phyloP scores from a whole-genome alignment of 2,113 vertebrate genomes.

The Ctenomys sociabilis region DNA sequence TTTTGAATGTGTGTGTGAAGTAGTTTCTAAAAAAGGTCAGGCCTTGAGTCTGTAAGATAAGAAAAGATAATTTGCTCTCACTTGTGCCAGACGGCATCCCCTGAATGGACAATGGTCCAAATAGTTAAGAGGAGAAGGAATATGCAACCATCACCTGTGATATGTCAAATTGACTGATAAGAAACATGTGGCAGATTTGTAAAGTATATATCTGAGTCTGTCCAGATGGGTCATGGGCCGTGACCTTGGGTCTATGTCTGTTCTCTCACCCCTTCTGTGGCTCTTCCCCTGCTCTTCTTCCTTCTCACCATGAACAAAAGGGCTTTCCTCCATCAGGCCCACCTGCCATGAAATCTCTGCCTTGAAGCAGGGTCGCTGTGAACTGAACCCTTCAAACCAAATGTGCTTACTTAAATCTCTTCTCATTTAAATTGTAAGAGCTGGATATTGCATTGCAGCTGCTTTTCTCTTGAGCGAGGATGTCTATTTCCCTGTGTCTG shows the following conservation, averaged over 20 bases:
- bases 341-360: not conserved
- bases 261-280: not conserved
- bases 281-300: not conserved
- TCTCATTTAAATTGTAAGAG: too few relatives aligned
- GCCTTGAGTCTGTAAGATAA: too few relatives aligned
- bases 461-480: not conserved
- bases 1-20: not conserved
- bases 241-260: not conserved
- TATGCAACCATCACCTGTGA: not conserved
- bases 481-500: not conserved
- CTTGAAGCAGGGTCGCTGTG: not conserved
- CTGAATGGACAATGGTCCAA: not conserved
- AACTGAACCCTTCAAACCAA: not conserved
- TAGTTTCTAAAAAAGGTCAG: not conserved
- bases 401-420: not conserved
- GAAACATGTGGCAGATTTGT: not conserved
- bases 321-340: not conserved
- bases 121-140: fast-evolving
- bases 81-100: fast-evolving
- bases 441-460: too few relatives aligned
- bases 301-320: not conserved
- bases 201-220: not conserved
- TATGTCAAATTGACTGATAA: not conserved
- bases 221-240: not conserved
- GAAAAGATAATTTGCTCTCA: too few relatives aligned